Percentiles rank a stretch among this genome's conserved stretches.
Conservation (phyloP, 1,140 invertebrate genomes). For the Drosophila tristis region DNA sequence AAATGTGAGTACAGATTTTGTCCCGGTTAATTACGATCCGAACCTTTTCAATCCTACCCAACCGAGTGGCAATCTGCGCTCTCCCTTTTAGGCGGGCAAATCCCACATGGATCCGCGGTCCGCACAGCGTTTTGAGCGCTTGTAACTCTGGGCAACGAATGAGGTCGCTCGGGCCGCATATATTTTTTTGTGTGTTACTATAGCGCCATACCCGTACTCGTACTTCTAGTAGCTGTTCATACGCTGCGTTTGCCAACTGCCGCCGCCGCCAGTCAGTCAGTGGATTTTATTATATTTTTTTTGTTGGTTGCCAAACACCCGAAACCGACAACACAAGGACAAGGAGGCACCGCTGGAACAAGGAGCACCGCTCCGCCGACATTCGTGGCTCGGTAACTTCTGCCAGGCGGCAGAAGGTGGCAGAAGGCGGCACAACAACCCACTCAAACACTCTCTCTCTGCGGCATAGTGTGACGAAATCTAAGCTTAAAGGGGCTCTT, state of each 20-base stretch:
- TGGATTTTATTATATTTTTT: constrained; percentile 46
- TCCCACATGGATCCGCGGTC: constrained; percentile 47
- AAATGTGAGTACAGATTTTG: constrained; percentile 48
- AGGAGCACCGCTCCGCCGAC: constrained; percentile 10
- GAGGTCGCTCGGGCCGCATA: constrained; percentile 56
- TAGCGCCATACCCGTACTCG: constrained; percentile 45
- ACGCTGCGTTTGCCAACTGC: constrained; percentile 40
- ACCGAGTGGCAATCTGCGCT: too few species aligned
- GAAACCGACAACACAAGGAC: constrained; percentile 68
- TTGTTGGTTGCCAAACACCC: constrained; percentile 73
- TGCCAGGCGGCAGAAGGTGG: not conserved
- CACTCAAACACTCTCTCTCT: not conserved
- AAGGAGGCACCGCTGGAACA: constrained; percentile 31
- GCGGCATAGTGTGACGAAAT: constrained; percentile 29
- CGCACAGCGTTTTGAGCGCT: constrained; percentile 62
- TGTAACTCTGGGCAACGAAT: constrained; percentile 80
- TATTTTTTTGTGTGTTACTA: constrained; percentile 34
- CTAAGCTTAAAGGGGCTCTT: too few species aligned
- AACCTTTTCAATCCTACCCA: constrained; percentile 1
- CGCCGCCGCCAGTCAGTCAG: constrained; percentile 2
- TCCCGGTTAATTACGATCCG: constrained; percentile 43
- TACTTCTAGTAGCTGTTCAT: constrained; percentile 58
- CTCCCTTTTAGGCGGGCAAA: constrained; percentile 23
- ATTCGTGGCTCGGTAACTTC: constrained; percentile 6
- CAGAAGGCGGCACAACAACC: too few species aligned